Evolutionary conservation across 2,113 vertebrate genomes (phyloP).

Genomic region (Caranx ignobilis): DNA sequence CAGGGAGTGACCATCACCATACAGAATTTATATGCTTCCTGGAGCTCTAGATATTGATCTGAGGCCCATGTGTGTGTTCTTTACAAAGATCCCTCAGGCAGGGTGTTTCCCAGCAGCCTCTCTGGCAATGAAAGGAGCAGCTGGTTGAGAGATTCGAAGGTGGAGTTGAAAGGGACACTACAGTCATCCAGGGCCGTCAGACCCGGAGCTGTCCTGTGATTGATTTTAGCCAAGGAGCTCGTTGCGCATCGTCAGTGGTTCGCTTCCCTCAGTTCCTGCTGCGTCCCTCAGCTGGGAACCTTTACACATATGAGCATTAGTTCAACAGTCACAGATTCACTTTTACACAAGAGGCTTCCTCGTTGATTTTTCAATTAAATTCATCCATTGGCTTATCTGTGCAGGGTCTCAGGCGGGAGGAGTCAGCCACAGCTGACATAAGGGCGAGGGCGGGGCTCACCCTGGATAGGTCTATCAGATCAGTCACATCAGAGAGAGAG

Average conservation of each 20-base stretch:
- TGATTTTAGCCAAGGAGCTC: slow-evolving; percentile 22
- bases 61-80: slow-evolving; percentile 6
- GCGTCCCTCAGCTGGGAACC: background rate
- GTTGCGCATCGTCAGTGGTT: background rate
- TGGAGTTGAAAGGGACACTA: slow-evolving; percentile 23
- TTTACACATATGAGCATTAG: slow-evolving; percentile 4
- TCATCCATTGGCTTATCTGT: too few species aligned
- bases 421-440: too few species aligned
- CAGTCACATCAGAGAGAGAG: too few species aligned
- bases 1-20: slow-evolving; percentile 31
- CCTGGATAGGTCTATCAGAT: too few species aligned
- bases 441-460: too few species aligned
- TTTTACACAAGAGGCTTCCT: background rate
- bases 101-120: slow-evolving; percentile 29
- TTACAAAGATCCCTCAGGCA: slow-evolving; percentile 26
- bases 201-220: background rate
- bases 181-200: slow-evolving; percentile 37
- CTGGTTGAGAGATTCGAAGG: slow-evolving; percentile 41
- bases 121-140: slow-evolving; percentile 52
- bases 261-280: background rate
- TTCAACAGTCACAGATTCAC: background rate
- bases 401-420: too few species aligned
- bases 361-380: slow-evolving; percentile 14
- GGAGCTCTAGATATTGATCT: slow-evolving; percentile 67
- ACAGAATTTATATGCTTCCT: slow-evolving; percentile 53